Conservation (phyloP, 1,140 invertebrate genomes). For the Cotesia glomerata region DNA sequence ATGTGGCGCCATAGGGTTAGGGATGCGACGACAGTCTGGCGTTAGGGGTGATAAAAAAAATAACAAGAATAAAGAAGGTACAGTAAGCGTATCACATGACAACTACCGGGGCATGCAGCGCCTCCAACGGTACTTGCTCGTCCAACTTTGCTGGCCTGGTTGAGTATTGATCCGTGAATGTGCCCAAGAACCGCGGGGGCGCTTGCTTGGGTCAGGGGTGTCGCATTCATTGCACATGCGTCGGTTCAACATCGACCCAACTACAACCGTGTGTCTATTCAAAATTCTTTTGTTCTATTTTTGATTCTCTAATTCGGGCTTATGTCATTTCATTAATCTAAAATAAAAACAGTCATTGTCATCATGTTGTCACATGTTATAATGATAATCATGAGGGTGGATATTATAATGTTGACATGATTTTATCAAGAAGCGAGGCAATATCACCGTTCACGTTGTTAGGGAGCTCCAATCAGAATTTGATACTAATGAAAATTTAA, state of each 20-base stretch:
- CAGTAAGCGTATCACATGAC: neutral
- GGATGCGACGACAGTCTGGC: conserved; percentile 25
- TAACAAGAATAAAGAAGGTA: too few relatives aligned
- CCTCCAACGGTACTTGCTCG: conserved; percentile 30
- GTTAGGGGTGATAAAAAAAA: neutral
- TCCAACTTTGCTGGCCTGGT: conserved; percentile 52
- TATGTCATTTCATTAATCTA: neutral
- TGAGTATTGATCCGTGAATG: conserved; percentile 57
- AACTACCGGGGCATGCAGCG: conserved; percentile 12
- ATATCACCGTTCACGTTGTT: too few relatives aligned
- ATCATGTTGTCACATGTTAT: neutral
- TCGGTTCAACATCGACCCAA: conserved; percentile 26
- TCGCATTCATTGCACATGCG: conserved; percentile 23
- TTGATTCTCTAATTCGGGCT: neutral
- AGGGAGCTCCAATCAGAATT: too few relatives aligned
- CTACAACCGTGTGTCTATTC: neutral
- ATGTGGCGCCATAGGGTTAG: conserved; percentile 24
- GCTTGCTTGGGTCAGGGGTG: conserved; percentile 33
- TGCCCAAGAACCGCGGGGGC: conserved; percentile 12
- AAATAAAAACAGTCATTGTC: neutral
- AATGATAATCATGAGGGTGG: neutral
- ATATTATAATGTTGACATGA: too few relatives aligned
- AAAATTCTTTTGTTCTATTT: neutral
- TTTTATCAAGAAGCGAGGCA: too few relatives aligned
- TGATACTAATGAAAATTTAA: too few relatives aligned